Conservation (phyloP, 2,888 invertebrate species). For the Hecatera dysodea region DNA sequence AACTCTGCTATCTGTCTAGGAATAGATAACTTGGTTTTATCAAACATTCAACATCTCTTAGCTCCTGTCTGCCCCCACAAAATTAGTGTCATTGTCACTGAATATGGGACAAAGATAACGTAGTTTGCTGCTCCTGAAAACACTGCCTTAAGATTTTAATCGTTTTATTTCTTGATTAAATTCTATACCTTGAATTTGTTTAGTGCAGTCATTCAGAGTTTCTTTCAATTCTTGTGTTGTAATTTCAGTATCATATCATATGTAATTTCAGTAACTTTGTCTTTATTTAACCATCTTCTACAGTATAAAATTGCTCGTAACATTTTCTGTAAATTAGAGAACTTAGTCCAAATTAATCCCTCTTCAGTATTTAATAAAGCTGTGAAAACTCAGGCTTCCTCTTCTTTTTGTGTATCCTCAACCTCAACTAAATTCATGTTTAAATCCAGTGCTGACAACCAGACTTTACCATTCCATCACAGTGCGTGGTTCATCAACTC, state of each 20-base stretch:
- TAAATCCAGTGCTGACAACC: neutral
- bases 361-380: neutral
- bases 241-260: slow-evolving; percentile 1
- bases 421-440: neutral
- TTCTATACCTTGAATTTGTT: slow-evolving; percentile 13
- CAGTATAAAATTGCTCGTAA: slow-evolving; percentile 35
- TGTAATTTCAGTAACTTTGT: too few relatives aligned
- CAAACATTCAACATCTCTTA: slow-evolving; percentile 32
- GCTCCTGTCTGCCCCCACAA: slow-evolving; percentile 35
- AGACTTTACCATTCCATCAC: slow-evolving; percentile 5
- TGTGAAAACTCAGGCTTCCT: slow-evolving; percentile 6
- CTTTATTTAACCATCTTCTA: slow-evolving; percentile 15
- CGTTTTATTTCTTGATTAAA: slow-evolving; percentile 29
- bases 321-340: slow-evolving; percentile 25
- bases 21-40: slow-evolving; percentile 17
- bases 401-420: slow-evolving; percentile 29
- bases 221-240: slow-evolving; percentile 3
- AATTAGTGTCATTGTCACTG: slow-evolving; percentile 42
- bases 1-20: slow-evolving; percentile 20
- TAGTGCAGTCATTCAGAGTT: slow-evolving; percentile 22
- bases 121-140: slow-evolving; percentile 23
- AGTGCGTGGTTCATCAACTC: neutral
- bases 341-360: slow-evolving; percentile 29
- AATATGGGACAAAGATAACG: slow-evolving; percentile 36
- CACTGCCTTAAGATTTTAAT: slow-evolving; percentile 15